These are phyloP conservation scores for Chironomus striatipennis DNA, from an alignment of 1,140 invertebrate species.

Conservation along the genomic window DNA sequence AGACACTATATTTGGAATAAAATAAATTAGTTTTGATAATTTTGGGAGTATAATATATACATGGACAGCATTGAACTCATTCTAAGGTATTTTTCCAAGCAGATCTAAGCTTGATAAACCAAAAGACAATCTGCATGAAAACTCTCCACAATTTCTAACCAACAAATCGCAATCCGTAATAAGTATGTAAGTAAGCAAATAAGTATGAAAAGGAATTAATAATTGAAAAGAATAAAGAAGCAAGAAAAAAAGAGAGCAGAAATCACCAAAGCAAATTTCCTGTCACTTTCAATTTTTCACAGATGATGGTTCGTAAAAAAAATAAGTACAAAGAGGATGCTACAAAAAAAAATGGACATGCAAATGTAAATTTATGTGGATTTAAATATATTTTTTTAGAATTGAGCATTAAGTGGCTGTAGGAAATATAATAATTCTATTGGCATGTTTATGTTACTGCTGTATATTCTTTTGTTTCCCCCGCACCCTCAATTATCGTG, in stretches of 20 bases:
- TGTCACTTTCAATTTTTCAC: slow-evolving; percentile 3
- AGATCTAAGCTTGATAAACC: too few species aligned
- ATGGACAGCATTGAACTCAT: too few species aligned
- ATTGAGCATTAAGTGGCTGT: background rate
- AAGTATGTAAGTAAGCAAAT: background rate
- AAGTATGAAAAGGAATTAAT: background rate
- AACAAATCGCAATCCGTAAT: too few species aligned
- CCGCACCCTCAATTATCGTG: too few species aligned
- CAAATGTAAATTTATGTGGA: background rate
- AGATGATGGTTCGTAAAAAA: slow-evolving; percentile 2
- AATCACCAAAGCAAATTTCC: slow-evolving; percentile 17
- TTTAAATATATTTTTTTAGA: background rate
- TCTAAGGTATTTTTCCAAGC: too few species aligned
- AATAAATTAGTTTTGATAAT: too few species aligned
- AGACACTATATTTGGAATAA: too few species aligned
- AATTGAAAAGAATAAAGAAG: background rate
- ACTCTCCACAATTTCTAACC: too few species aligned
- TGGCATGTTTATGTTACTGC: background rate
- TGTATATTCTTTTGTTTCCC: too few species aligned
- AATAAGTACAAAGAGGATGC: background rate
- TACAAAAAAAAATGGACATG: background rate
- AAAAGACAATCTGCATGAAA: too few species aligned
- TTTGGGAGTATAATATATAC: too few species aligned
- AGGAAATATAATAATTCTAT: background rate
- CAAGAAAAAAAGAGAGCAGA: background rate